phyloP scores from a whole-genome alignment of 1,140 invertebrate species.

The Rhyzopertha dominica region DNA sequence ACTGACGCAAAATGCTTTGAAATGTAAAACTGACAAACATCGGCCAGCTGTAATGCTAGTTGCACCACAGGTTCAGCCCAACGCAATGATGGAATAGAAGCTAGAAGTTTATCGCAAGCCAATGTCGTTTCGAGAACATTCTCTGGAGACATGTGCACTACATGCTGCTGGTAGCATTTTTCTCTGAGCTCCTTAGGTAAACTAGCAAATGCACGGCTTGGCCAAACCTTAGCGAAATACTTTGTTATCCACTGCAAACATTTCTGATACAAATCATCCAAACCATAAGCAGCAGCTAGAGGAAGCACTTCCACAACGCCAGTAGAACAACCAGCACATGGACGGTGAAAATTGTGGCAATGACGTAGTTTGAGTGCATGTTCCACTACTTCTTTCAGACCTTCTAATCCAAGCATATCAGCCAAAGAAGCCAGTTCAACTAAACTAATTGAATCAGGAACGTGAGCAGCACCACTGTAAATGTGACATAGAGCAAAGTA shows the following conservation, averaged over 20 bases:
- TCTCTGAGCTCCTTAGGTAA: slow-evolving; percentile 75
- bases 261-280: slow-evolving; percentile 82
- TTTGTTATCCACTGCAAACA: slow-evolving; percentile 80
- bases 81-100: slow-evolving; percentile 61
- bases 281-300: slow-evolving; percentile 72
- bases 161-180: slow-evolving; percentile 75
- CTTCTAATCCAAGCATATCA: slow-evolving; percentile 83
- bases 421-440: slow-evolving; percentile 80
- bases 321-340: slow-evolving; percentile 47
- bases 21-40: slow-evolving; percentile 56
- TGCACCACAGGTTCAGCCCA: slow-evolving; percentile 68
- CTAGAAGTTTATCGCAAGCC: slow-evolving; percentile 64
- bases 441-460: slow-evolving; percentile 78
- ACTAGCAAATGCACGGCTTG: slow-evolving; percentile 75
- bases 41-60: slow-evolving; percentile 61
- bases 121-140: slow-evolving; percentile 53
- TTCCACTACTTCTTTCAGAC: slow-evolving; percentile 82
- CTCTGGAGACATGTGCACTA: slow-evolving; percentile 62
- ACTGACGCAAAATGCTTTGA: slow-evolving; percentile 62
- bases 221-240: slow-evolving; percentile 80
- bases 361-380: slow-evolving; percentile 83
- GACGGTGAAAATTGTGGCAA: slow-evolving; percentile 86
- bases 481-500: slow-evolving; percentile 89
- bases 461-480: slow-evolving; percentile 81
- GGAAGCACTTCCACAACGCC: slow-evolving; percentile 75